Evolutionary conservation across 2,113 vertebrate species (phyloP), one percentile per base, ranked within the genome.

Genomic region (Microtus ochrogaster): DNA sequence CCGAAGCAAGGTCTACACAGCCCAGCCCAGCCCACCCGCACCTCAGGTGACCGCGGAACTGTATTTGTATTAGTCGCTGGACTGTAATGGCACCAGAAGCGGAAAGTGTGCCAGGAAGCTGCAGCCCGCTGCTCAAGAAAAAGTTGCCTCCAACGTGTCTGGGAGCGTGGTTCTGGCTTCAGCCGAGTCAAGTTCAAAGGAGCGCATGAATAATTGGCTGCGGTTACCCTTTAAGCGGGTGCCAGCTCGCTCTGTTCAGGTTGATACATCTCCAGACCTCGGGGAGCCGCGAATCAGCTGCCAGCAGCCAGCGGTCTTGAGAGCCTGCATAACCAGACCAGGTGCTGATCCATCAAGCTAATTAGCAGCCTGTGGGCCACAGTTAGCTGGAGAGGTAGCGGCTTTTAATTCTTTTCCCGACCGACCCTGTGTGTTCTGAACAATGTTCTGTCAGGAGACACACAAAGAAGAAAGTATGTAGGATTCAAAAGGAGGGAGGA

Each of bases 271-370:
- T 96, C 95, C 96, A 97, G 76, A 95, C 97, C 97, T 96, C 89
- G 94, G 97, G 97, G 96, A 97, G 97, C 55, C 92, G 0, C 52
- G 96, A 94, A 76, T 97, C 96, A 97, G 97, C 96, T 96, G 97
- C 97, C 96, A 96, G 96, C 94, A 96, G 86, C 97, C 97, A 97
- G 97, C 95, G 82, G 94, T 92, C 92, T 97, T 97, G 73, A 77
- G 95, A 96, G 97, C 95, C 92, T 95, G 95, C 92, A 73, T 95
- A 95, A 96, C 94, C 96, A 97, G 97, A 95, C 97, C 97, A 98
- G 97, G 97, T 97, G 97, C 96, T 96, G 90, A 98, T 98, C 97
- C 97, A 97, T 98, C 97, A 97, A 97, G 92, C 97, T 98, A 97
- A 97, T 98, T 97, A 98, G 97, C 97, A 98, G 97, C 97, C 96